These are phyloP conservation scores for Terrapene triunguis DNA, from an alignment of 2,113 vertebrate species.

Conservation along the genomic window DNA sequence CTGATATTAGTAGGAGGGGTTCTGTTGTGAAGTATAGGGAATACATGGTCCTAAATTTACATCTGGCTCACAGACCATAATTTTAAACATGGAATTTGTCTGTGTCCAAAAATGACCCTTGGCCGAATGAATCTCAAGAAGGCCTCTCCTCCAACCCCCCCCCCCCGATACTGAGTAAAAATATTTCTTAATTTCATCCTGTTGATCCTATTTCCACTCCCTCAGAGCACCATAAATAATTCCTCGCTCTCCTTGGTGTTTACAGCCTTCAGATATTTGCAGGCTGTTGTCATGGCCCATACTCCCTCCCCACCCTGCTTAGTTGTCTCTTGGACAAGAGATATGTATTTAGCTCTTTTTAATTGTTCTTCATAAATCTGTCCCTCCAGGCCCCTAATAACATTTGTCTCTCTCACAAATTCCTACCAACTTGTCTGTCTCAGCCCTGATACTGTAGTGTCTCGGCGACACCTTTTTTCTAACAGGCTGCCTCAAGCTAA, in stretches of 20 bases:
- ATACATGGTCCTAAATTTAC: not conserved
- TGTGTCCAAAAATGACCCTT: not conserved
- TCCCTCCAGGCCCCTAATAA: not conserved
- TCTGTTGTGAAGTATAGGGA: not conserved
- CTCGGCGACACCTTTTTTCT: conserved; percentile 30
- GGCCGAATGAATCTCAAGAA: not conserved
- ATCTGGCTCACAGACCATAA: conserved; percentile 8
- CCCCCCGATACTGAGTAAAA: not conserved
- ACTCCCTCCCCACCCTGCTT: conserved; percentile 62
- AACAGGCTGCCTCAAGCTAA: conserved; percentile 25
- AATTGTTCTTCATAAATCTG: conserved; percentile 71
- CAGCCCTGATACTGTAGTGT: not conserved
- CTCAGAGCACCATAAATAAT: conserved; percentile 58
- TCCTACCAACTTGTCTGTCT: conserved; percentile 60
- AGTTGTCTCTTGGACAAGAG: conserved; percentile 61
- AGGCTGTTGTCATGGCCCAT: conserved; percentile 62
- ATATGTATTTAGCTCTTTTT: conserved; percentile 71
- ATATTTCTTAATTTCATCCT: conserved; percentile 12
- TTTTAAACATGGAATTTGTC: not conserved
- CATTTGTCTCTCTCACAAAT: conserved; percentile 56
- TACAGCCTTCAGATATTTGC: conserved; percentile 65
- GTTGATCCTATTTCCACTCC: conserved; percentile 24
- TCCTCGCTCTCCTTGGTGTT: conserved; percentile 51
- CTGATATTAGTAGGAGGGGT: not conserved
- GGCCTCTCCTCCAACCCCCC: not conserved